Percentiles rank a stretch among this genome's conserved stretches.
Evolutionary conservation across 2,797 vertebrate genomes (phyloP).

Genomic region (Schizopygopsis pylzovi): DNA sequence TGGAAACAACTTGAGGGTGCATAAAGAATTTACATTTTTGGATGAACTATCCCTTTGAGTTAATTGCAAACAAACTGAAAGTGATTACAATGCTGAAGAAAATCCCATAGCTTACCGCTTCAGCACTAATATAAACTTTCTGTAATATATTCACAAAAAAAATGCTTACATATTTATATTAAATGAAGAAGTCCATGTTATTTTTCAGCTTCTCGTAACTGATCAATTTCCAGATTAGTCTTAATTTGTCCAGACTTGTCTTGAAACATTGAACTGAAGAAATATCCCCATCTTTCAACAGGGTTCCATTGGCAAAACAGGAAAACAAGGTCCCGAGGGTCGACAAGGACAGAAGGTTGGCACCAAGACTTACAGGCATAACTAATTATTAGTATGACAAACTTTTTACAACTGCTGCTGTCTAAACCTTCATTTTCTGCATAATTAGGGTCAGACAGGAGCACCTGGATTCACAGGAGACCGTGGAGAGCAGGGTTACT

Average conservation of each 20-base stretch:
- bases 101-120: background rate
- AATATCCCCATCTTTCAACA: conserved; percentile 56
- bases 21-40: background rate
- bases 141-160: too few relatives aligned
- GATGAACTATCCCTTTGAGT: background rate
- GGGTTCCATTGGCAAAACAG: conserved; percentile 69
- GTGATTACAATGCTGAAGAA: background rate
- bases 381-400: background rate
- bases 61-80: background rate
- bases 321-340: conserved; percentile 68
- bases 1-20: background rate
- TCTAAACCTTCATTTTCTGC: conserved; percentile 6
- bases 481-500: conserved; percentile 75
- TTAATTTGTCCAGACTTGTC: background rate
- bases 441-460: conserved; percentile 76
- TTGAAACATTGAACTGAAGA: background rate
- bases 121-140: background rate
- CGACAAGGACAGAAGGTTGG: conserved; percentile 73
- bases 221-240: background rate
- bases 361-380: background rate
- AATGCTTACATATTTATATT: background rate
- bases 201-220: background rate
- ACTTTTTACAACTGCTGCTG: background rate
- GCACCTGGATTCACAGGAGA: conserved; percentile 76
- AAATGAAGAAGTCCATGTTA: background rate